These are phyloP conservation scores for Leucoptera coffeella DNA, from an alignment of 2,888 invertebrate genomes.

Conservation along the genomic window DNA sequence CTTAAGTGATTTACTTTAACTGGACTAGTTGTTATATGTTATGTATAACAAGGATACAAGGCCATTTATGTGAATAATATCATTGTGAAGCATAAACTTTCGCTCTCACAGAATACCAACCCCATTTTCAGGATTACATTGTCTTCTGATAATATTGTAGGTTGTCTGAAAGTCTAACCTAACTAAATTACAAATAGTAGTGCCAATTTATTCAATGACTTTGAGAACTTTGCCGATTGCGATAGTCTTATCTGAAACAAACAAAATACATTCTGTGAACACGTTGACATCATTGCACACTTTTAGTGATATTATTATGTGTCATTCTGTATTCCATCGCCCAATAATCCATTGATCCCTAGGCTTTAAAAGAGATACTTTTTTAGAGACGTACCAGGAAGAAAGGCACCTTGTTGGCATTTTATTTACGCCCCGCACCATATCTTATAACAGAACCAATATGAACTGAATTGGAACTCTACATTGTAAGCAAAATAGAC, in stretches of 20 bases:
- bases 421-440: too few species aligned
- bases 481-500: too few species aligned
- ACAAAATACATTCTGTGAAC: too few species aligned
- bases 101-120: conserved; percentile 25
- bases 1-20: conserved; percentile 10
- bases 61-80: conserved; percentile 15
- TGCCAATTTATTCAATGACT: conserved; percentile 77
- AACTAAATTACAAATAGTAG: conserved; percentile 44
- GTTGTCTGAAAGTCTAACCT: conserved; percentile 49
- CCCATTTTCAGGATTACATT: conserved; percentile 36
- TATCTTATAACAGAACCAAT: too few species aligned
- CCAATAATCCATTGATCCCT: too few species aligned
- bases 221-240: conserved; percentile 81
- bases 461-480: too few species aligned
- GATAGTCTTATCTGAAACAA: conserved; percentile 38
- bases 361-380: too few species aligned
- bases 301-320: too few species aligned
- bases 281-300: too few species aligned
- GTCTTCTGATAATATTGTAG: conserved; percentile 31
- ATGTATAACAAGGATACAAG: conserved; percentile 16
- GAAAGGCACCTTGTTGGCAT: too few species aligned
- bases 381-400: too few species aligned
- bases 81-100: conserved; percentile 26
- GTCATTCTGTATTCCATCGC: too few species aligned
- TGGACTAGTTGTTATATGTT: conserved; percentile 31